Conservation (phyloP, 2,113 vertebrate species). For the Leptocoma aspasia region DNA sequence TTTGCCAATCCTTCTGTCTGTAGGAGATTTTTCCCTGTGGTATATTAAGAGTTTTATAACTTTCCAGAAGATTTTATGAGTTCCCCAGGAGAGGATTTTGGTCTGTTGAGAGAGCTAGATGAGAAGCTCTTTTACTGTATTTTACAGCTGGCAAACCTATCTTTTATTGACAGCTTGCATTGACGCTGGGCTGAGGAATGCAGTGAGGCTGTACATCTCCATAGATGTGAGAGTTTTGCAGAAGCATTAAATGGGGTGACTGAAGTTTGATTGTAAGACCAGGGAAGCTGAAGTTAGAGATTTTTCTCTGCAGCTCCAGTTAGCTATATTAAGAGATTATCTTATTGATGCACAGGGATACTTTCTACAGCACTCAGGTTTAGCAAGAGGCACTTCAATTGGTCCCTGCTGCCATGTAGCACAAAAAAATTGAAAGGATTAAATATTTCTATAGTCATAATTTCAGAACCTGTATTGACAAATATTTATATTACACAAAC, state of each 20-base stretch:
- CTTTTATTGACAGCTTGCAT: conserved; percentile 25
- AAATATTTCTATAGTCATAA: not conserved
- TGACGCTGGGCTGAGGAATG: not conserved
- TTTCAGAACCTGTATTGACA: not conserved
- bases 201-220: not conserved
- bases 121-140: not conserved
- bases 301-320: not conserved
- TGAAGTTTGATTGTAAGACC: not conserved
- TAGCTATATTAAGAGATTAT: not conserved
- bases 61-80: conserved; percentile 46
- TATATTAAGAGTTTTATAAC: conserved; percentile 53
- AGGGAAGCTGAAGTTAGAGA: not conserved
- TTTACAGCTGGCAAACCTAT: conserved; percentile 35
- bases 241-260: not conserved
- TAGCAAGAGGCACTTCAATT: not conserved
- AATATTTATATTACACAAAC: not conserved
- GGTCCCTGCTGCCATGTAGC: not conserved
- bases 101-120: conserved; percentile 43
- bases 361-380: not conserved
- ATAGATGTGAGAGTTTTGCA: not conserved
- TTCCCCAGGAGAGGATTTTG: conserved; percentile 52
- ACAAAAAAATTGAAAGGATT: not conserved
- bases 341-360: not conserved
- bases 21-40: conserved; percentile 39
- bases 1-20: conserved; percentile 28